phyloP scores from a whole-genome alignment of 2,797 vertebrate genomes.

The Gallinago stenura region DNA sequence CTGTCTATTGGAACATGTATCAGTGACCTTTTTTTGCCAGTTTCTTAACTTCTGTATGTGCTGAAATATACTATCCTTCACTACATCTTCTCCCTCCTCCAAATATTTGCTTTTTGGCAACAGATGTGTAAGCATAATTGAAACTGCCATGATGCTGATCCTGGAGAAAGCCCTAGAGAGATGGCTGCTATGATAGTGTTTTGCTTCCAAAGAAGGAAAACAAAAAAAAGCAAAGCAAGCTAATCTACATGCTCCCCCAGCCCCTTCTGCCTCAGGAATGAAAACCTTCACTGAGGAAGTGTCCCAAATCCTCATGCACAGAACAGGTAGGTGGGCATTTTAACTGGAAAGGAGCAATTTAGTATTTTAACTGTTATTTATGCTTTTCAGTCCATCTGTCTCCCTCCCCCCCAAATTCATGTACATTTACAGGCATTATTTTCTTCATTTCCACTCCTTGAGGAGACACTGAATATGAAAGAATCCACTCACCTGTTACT shows the following conservation, averaged over 20 bases:
- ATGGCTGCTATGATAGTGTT: neutral
- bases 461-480: accelerated
- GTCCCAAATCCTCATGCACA: neutral
- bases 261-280: neutral
- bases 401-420: accelerated
- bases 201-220: neutral
- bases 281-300: neutral
- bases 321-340: neutral
- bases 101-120: slow-evolving; percentile 9
- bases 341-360: neutral
- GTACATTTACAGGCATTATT: neutral
- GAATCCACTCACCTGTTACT: slow-evolving; percentile 87
- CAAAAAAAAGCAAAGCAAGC: neutral
- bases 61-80: neutral
- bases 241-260: neutral
- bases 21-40: neutral
- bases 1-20: neutral
- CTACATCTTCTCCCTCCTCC: neutral
- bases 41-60: neutral
- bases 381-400: neutral
- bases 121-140: neutral
- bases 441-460: neutral
- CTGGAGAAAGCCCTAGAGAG: neutral
- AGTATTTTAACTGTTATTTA: neutral
- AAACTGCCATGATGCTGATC: neutral